Base-by-base conservation (phyloP, 2,888 invertebrate species). In the Epirrhoe alternata region DNA sequence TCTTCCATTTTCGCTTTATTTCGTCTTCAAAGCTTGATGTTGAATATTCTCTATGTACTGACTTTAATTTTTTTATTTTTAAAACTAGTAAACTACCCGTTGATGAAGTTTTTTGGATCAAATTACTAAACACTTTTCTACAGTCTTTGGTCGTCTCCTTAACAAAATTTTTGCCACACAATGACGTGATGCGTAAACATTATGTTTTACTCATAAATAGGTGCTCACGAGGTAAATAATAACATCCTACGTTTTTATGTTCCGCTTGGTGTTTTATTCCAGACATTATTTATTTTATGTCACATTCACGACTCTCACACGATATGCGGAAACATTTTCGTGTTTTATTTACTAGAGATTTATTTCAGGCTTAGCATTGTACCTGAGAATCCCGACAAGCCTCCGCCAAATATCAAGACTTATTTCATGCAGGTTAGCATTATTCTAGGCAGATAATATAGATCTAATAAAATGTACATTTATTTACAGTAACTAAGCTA, bases 351-450 rank as follows among this genome's bases (percentile, higher is more conserved):
- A 47, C 6, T 6, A 24, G 14, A 30, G 30, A n/a, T 30, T 6
- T 7, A 8, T 84, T 84, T 49, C 77, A 90, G 90, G 70, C 73
- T 88, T 12, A 88, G 87, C 62, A 61, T 84, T 3, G 66, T 80
- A 42, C 77, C 82, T 1, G 74, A 73, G 59, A 35, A 59, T 31
- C 14, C 33, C 0, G 63, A 61, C 8, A 49, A 63, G 7, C 73
- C 59, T 6, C 77, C 76, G 14, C 65, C 74, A 45, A 85, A 86
- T 69, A 38, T 86, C 54, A 80, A 75, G 50, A 91, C 90, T 1
- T 89, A 86, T 70, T 92, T 89, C 68, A 92, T 92, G 90, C 92
- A 92, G 92, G 92, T 67, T 7, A 31, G n/a, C 1, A 42, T n/a
- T n/a, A n/a, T n/a, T n/a, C n/a, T n/a, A n/a, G n/a, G n/a, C n/a